Percentiles rank a stretch among this genome's conserved stretches.
These are phyloP conservation scores for Spodoptera picta DNA, from an alignment of 2,888 invertebrate genomes.

Conservation along the genomic window DNA sequence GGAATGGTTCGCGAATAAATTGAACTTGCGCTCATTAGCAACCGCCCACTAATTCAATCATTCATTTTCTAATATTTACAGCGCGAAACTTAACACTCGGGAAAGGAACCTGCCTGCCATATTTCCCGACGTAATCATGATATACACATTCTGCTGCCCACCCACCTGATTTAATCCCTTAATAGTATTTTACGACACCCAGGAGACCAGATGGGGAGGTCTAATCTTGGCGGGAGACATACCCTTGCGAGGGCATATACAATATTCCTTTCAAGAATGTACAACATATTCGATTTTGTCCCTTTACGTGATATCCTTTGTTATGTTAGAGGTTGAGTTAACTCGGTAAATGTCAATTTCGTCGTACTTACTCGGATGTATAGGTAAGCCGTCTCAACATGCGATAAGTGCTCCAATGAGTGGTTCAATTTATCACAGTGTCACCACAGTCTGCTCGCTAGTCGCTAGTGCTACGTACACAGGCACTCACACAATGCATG, in stretches of 20 bases:
- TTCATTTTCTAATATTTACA: constrained; percentile 11
- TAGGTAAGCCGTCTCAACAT: constrained; percentile 45
- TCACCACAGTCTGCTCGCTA: constrained; percentile 45
- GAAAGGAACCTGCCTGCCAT: neutral
- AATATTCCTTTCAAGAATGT: constrained; percentile 8
- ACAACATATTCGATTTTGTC: neutral
- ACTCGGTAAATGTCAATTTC: constrained; percentile 44
- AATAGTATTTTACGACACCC: constrained; percentile 36
- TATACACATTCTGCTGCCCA: constrained; percentile 30
- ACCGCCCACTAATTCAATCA: constrained; percentile 3
- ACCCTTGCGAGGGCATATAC: constrained; percentile 8
- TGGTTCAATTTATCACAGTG: constrained; percentile 60
- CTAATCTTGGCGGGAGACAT: constrained; percentile 18
- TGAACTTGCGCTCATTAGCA: constrained; percentile 21
- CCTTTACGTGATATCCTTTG: constrained; percentile 2
- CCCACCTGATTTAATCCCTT: constrained; percentile 38
- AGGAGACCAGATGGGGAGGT: constrained; percentile 20
- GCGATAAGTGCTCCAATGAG: constrained; percentile 58
- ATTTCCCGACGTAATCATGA: constrained; percentile 17
- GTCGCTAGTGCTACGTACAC: constrained; percentile 15
- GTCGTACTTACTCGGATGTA: constrained; percentile 31
- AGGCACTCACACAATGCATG: constrained; percentile 34
- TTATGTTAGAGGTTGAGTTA: constrained; percentile 14
- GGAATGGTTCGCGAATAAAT: constrained; percentile 13
- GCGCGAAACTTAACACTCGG: too few relatives aligned